Percentiles rank a stretch among this genome's conserved stretches.
These are phyloP conservation scores for Halocynthia aurantium DNA, from an alignment of 23 tunicate species.

Conservation along the genomic window DNA sequence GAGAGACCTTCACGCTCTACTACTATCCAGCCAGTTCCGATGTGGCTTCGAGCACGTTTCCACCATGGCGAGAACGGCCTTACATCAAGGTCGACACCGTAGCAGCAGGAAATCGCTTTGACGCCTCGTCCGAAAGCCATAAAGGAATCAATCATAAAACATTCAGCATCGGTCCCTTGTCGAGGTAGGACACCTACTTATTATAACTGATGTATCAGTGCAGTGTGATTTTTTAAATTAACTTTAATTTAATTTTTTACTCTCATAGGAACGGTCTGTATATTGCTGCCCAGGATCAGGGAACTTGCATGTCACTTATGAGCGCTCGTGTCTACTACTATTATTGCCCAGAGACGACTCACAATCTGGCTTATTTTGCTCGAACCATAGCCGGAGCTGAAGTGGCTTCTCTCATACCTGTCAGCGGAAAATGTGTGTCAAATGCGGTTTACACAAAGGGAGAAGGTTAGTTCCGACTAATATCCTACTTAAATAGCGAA, in stretches of 20 bases:
- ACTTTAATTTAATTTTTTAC: not conserved
- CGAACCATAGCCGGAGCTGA: conserved; percentile 61
- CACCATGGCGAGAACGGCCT: conserved; percentile 87
- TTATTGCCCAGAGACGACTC: conserved; percentile 70
- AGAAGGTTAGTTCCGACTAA: conserved; percentile 29
- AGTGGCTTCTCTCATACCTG: conserved; percentile 54
- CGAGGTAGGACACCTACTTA: conserved; percentile 22
- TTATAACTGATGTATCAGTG: not conserved
- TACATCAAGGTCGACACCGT: conserved; percentile 82
- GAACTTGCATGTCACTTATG: conserved; percentile 84
- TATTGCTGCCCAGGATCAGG: conserved; percentile 86
- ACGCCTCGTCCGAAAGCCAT: conserved; percentile 28
- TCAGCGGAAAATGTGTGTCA: conserved; percentile 63
- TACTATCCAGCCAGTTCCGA: conserved; percentile 60
- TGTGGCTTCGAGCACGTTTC: conserved; percentile 78
- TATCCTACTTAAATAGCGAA: not conserved
- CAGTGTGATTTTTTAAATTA: not conserved
- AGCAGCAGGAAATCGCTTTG: conserved; percentile 82
- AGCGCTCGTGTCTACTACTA: conserved; percentile 66
- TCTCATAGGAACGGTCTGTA: conserved; percentile 64
- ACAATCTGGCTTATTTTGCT: conserved; percentile 69
- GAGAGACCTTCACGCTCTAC: conserved; percentile 79
- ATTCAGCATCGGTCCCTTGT: conserved; percentile 56
- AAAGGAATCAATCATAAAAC: conserved; percentile 74
- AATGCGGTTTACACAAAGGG: conserved; percentile 51